Base-by-base conservation (phyloP, 92 coral and sea anemone species). In the Parazoanthus atlanticus region DNA sequence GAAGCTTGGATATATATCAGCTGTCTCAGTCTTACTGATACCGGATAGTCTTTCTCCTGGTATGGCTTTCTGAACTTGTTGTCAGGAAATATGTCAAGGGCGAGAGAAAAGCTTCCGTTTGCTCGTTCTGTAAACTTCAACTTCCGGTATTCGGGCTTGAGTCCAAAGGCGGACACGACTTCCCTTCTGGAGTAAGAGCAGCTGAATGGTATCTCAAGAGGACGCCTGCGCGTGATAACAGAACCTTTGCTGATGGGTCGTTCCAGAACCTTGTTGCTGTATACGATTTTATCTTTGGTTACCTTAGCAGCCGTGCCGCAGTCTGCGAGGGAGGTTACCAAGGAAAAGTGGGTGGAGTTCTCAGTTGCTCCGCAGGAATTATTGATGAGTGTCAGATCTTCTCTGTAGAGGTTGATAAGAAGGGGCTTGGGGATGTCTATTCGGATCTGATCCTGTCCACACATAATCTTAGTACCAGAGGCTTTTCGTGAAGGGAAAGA, bases 1-100 rank as follows among this genome's bases (percentile, higher is more conserved):
- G 90, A 80, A 11, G 90, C 90, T 66, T 94, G 92, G 86, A 94
- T 92, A 81, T 79, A 94, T 46, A 94, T 78, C 75, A 82, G 81
- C 76, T 90, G 85, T 40, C 92, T 91, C 61, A 94, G 33, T 30
- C 89, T 84, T 17, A 92, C 96, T 38, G 85, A 75, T 30, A 92
- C 90, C 21, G 96, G 96, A 71, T 88, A 92, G 72, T 87, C 88
- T 8, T 76, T 88, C 56, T 76, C 66, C 75, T 54, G 85, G 88
- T 75, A 84, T 32, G 92, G 75, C 47, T 81, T 86, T 67, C 61
- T 84, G 88, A 76, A 94, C 4, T 83, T 70, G 34, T 70, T 79
- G 85, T 91, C 91, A 33, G 49, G 65, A 70, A 83, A 94, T 43
- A 94, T 78, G 38, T 86, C 91, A 90, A 94, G 84, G 33, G 88